Conservation (phyloP, 2,888 invertebrate genomes). For the Argynnis bischoffii region DNA sequence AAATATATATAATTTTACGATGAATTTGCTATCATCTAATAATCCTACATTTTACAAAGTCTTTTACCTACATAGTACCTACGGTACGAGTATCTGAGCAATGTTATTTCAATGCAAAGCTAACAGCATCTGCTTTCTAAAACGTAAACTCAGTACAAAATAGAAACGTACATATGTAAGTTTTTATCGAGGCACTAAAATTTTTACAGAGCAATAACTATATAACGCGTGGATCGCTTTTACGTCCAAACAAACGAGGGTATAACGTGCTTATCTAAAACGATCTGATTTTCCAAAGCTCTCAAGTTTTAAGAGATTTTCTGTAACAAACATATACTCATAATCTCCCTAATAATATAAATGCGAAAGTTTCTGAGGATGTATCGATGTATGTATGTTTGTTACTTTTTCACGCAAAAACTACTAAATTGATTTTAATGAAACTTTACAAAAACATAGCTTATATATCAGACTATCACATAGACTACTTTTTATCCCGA, state of each 20-base stretch:
- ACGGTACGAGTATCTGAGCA: background rate
- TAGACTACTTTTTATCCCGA: too few species aligned
- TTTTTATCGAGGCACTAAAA: conserved; percentile 34
- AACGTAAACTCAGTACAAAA: conserved; percentile 10
- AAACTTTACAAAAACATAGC: too few species aligned
- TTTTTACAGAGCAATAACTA: conserved; percentile 30
- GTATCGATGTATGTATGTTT: too few species aligned
- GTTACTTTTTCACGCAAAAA: too few species aligned
- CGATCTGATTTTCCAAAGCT: conserved; percentile 1
- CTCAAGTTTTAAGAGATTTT: conserved; percentile 1
- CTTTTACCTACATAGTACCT: too few species aligned
- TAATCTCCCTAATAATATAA: too few species aligned
- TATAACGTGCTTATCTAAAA: background rate
- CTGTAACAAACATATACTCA: background rate
- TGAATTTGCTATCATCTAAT: too few species aligned
- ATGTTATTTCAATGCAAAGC: background rate
- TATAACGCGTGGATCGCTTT: conserved; percentile 26
- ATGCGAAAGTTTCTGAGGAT: too few species aligned
- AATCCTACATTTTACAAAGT: too few species aligned
- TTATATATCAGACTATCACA: too few species aligned
- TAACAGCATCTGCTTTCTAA: conserved; percentile 3
- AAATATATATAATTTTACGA: too few species aligned
- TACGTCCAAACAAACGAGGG: conserved; percentile 13
- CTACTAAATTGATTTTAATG: too few species aligned
- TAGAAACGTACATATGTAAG: conserved; percentile 6